phyloP scores from a whole-genome alignment of 2,888 invertebrate genomes.

The Lepidochrysops patricia region DNA sequence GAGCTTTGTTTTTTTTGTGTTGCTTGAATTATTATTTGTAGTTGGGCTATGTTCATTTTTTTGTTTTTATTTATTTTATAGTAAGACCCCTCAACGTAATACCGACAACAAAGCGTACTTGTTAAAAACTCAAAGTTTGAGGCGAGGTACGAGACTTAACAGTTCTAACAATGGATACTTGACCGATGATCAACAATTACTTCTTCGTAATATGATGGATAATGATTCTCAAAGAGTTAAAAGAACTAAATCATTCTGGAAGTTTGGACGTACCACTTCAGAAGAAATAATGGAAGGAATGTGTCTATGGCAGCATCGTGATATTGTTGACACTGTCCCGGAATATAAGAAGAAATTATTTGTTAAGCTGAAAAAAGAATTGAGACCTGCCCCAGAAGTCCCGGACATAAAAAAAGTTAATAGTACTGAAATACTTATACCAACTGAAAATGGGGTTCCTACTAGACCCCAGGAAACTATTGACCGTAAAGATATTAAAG shows the following conservation, averaged over 20 bases:
- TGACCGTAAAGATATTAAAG: slow-evolving; percentile 60
- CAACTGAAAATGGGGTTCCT: slow-evolving; percentile 38
- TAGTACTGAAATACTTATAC: slow-evolving; percentile 40
- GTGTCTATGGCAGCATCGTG: slow-evolving; percentile 90
- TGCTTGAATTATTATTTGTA: slow-evolving; percentile 27
- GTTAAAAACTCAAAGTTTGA: slow-evolving; percentile 66
- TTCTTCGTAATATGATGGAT: slow-evolving; percentile 64
- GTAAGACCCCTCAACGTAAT: slow-evolving; percentile 58
- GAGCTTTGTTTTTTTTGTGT: slow-evolving; percentile 23
- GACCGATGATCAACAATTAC: slow-evolving; percentile 72
- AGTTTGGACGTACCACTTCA: slow-evolving; percentile 82
- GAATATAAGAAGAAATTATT: slow-evolving; percentile 69
- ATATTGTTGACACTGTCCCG: slow-evolving; percentile 82
- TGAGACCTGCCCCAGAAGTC: slow-evolving; percentile 57
- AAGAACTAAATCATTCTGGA: slow-evolving; percentile 90
- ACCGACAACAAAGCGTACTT: slow-evolving; percentile 56
- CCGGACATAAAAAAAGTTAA: slow-evolving; percentile 46
- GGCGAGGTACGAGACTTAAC: slow-evolving; percentile 51
- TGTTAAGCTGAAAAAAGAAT: slow-evolving; percentile 59
- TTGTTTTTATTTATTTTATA: slow-evolving; percentile 45
- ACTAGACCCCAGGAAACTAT: slow-evolving; percentile 58
- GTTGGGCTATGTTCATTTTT: slow-evolving; percentile 26
- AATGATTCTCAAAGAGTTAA: slow-evolving; percentile 81
- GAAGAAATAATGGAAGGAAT: slow-evolving; percentile 89
- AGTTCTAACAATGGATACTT: slow-evolving; percentile 61